Conservation (phyloP, 2,113 vertebrate species). For the Tonatia bakeri region DNA sequence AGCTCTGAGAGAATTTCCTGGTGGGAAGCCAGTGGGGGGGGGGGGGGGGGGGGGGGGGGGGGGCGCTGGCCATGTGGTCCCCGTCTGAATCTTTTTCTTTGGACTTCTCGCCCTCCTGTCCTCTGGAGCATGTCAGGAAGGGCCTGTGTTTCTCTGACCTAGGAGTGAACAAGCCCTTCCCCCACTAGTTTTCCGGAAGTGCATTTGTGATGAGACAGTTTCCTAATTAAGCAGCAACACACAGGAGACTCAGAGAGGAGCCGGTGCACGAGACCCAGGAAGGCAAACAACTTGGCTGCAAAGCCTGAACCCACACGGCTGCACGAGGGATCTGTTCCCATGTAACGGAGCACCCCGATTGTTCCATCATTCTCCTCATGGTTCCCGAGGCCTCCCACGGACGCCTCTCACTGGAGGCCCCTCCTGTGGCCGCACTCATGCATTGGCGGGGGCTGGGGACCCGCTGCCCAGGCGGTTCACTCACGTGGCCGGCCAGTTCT, state of each 20-base stretch:
- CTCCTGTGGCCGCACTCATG: fast-evolving
- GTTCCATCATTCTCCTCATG: neutral
- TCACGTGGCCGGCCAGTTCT: neutral
- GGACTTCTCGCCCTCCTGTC: neutral
- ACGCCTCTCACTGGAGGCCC: neutral
- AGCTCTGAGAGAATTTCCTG: neutral
- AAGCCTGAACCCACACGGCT: neutral
- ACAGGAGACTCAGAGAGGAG: neutral
- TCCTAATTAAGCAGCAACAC: neutral
- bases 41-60: too few relatives aligned
- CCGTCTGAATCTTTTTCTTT: neutral
- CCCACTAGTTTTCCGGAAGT: neutral
- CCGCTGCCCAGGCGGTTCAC: too few relatives aligned
- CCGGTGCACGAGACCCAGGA: neutral
- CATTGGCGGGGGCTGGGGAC: neutral
- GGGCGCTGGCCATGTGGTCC: neutral
- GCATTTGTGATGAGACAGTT: neutral
- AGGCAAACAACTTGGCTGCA: neutral
- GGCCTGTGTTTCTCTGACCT: neutral
- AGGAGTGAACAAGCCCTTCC: neutral
- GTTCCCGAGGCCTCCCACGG: fast-evolving
- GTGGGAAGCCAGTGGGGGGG: too few relatives aligned
- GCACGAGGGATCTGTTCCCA: fast-evolving
- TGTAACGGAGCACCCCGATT: neutral
- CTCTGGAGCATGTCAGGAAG: neutral